Percentiles rank a stretch among this genome's conserved stretches.
Conservation (phyloP, 2,888 invertebrate genomes). For the Ceriagrion tenellum region DNA sequence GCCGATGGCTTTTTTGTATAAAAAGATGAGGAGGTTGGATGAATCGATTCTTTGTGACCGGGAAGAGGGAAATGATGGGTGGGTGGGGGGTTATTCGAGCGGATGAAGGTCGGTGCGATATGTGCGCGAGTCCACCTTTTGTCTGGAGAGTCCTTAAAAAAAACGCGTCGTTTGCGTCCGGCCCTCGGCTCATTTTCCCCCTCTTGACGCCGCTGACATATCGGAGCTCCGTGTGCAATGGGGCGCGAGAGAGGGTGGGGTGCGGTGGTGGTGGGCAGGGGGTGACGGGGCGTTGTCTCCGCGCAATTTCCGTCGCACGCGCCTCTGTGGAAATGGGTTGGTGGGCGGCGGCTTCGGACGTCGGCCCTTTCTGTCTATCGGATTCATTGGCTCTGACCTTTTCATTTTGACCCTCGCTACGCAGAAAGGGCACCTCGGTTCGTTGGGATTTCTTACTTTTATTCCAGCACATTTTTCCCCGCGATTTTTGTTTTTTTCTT, state of each 20-base stretch:
- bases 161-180: slow-evolving; percentile 11
- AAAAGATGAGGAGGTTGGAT: too few relatives aligned
- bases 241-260: not conserved
- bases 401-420: slow-evolving; percentile 2
- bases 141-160: not conserved
- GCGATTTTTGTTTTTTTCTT: not conserved
- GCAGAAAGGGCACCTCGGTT: slow-evolving; percentile 46
- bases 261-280: not conserved
- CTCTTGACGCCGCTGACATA: not conserved
- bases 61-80: too few relatives aligned
- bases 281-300: not conserved
- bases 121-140: not conserved
- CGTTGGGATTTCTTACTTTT: not conserved
- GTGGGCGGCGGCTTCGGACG: slow-evolving; percentile 4
- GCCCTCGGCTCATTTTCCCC: too few relatives aligned
- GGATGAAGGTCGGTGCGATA: not conserved
- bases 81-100: not conserved
- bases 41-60: too few relatives aligned
- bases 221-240: not conserved
- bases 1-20: too few relatives aligned
- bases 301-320: slow-evolving; percentile 49
- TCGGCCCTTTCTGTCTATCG: not conserved
- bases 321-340: not conserved
- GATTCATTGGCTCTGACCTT: slow-evolving; percentile 50
- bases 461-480: not conserved